Evolutionary conservation across 2,797 vertebrate genomes (phyloP).

Genomic region (Adelosebastes latens): DNA sequence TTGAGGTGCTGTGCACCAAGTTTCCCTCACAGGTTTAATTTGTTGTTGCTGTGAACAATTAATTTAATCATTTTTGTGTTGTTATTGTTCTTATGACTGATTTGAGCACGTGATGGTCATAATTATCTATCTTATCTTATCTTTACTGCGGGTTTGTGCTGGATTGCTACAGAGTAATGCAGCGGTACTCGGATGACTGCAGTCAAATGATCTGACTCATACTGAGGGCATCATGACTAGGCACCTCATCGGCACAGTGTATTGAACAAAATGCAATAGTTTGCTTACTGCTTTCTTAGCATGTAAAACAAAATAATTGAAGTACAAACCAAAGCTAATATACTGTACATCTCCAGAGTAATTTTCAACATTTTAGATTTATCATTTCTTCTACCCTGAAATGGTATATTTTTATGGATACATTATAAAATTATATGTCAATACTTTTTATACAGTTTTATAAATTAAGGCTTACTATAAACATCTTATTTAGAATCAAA

Average conservation of each 20-base stretch:
- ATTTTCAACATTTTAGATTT: background rate
- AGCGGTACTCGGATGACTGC: constrained; percentile 4
- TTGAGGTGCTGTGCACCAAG: background rate
- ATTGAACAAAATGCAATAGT: background rate
- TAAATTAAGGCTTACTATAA: background rate
- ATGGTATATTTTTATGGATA: background rate
- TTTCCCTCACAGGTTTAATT: background rate
- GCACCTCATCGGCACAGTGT: background rate
- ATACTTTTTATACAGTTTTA: background rate
- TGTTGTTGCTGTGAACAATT: background rate
- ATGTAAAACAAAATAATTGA: background rate
- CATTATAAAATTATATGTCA: background rate
- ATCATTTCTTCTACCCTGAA: background rate
- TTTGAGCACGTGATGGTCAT: background rate
- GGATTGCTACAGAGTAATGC: background rate
- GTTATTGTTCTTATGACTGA: constrained; percentile 3
- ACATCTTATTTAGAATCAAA: background rate
- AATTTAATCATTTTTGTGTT: background rate
- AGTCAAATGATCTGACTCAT: constrained; percentile 42
- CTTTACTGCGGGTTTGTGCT: background rate
- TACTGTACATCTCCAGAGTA: background rate
- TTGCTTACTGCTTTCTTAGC: background rate
- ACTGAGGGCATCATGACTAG: constrained; percentile 25
- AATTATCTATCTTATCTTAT: background rate
- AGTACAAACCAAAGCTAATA: background rate